Base-by-base conservation (phyloP, 2,888 invertebrate species). In the Eupelmus urozonus region DNA sequence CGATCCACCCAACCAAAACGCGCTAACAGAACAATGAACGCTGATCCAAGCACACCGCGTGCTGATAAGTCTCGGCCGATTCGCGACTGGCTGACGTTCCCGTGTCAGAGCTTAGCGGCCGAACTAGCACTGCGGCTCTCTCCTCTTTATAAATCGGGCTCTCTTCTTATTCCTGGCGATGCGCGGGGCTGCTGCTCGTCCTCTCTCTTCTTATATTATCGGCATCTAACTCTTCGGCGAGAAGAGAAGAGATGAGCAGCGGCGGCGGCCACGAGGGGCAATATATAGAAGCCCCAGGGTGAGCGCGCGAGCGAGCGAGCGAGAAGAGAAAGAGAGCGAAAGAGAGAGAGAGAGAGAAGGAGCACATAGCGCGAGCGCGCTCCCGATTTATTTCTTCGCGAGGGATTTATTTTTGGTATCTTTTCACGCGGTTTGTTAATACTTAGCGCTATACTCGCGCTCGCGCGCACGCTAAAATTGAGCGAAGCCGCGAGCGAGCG, bases 381-480 rank as follows among this genome's bases (percentile, higher is more conserved):
- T 84, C 84, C 84, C 86, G 86, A 87, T 87, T 88, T 88, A 87
- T 88, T 88, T 87, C 88, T 86, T 86, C 87, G 84, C 87, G 86
- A 84, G 86, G 85, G 84, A 87, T 89, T 89, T 89, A 89, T 89
- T 89, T 89, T 89, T 89, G 88, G 87, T 88, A 87, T 87, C 88
- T 88, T 89, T 88, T 89, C 87, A 84, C 87, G 86, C 85, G 84
- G 86, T 88, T 88, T 87, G 84, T 87, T 88, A 86, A 87, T 86
- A 86, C 87, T 82, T 82, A 78, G 53, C 49, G 49, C 65, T 60
- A 27, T 57, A 57, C 77, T 60, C 78, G 72, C 76, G n/a, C 80
- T 57, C 67, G 45, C 71, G 23, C 51, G 65, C 82, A 78, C 80
- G 81, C 81, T 78, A 73, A 67, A 73, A 72, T 67, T 73, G 78